Evolutionary conservation across 2,797 vertebrate genomes (phyloP).

Genomic region (Falco concolor): DNA sequence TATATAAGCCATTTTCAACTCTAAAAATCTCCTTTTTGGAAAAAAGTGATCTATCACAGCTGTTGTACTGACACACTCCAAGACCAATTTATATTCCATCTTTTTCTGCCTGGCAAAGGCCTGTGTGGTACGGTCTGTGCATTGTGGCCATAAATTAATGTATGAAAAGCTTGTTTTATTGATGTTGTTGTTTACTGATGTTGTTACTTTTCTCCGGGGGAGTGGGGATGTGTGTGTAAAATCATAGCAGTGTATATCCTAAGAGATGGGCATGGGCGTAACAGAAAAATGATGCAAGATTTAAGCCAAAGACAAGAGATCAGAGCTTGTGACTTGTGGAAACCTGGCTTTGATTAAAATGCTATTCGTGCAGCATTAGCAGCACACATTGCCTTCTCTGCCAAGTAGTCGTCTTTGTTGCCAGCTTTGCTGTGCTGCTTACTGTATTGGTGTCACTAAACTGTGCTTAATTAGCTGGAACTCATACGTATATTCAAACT

Average conservation of each 20-base stretch:
- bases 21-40: background rate
- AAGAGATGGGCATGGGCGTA: background rate
- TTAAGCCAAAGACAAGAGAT: background rate
- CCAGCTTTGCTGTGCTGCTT: background rate
- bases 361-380: background rate
- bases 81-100: background rate
- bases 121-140: background rate
- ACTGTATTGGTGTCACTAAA: background rate
- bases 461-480: background rate
- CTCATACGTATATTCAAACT: background rate
- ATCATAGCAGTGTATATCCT: background rate
- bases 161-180: background rate
- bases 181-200: background rate
- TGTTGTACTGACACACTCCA: background rate
- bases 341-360: conserved; percentile 30
- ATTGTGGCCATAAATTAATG: background rate
- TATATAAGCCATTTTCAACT: background rate
- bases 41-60: background rate
- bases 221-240: background rate
- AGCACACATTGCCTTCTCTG: background rate
- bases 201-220: background rate
- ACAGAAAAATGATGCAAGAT: background rate
- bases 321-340: background rate
- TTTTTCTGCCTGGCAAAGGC: background rate
- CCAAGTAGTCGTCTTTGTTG: background rate